These are phyloP conservation scores for Distichodus sexfasciatus DNA, from an alignment of 2,797 vertebrate species.

Conservation along the genomic window DNA sequence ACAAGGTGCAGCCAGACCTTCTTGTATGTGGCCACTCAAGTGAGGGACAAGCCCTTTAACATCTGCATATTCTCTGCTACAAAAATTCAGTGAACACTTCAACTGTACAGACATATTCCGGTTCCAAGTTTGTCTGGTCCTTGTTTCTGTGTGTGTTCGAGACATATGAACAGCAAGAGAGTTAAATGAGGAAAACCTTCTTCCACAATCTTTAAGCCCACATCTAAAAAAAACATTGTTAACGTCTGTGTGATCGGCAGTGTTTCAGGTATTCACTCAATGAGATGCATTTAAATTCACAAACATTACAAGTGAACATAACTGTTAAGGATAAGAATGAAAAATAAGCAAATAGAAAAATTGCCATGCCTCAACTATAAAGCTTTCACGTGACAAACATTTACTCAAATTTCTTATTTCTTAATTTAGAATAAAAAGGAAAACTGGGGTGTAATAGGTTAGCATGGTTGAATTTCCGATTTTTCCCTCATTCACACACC, in stretches of 20 bases:
- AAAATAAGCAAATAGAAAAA: too few relatives aligned
- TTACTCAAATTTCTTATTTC: too few relatives aligned
- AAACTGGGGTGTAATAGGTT: neutral
- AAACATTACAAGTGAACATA: neutral
- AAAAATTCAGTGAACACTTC: too few relatives aligned
- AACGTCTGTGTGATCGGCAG: too few relatives aligned
- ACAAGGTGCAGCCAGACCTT: neutral
- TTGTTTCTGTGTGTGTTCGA: constrained; percentile 17
- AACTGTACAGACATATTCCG: too few relatives aligned
- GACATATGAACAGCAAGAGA: constrained; percentile 43
- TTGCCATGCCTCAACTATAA: too few relatives aligned
- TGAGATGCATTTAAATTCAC: neutral
- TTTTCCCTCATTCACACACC: neutral
- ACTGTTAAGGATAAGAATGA: too few relatives aligned
- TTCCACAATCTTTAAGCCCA: constrained; percentile 32
- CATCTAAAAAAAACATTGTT: constrained; percentile 28
- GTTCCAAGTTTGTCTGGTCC: too few relatives aligned
- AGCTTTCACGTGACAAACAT: neutral
- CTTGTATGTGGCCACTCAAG: neutral
- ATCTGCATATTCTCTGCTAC: neutral
- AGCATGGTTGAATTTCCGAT: neutral
- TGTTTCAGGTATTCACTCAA: constrained; percentile 12
- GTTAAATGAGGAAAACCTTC: constrained; percentile 32
- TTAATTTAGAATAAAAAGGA: neutral
- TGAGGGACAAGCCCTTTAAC: neutral